Evolutionary conservation across 2,113 vertebrate genomes (phyloP).

Genomic region (Peromyscus californicus): DNA sequence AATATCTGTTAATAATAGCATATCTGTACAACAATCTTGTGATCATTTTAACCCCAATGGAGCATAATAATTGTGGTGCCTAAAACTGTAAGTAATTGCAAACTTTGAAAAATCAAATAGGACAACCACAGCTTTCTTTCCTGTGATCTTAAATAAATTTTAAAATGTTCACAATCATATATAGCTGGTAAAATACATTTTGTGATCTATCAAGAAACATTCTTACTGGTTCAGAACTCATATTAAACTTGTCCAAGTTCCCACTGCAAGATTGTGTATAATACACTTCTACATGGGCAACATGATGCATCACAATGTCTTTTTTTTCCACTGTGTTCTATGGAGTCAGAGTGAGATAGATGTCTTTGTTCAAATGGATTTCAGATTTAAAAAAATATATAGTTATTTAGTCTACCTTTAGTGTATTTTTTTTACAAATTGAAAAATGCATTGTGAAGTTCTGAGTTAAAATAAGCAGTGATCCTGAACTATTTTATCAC

Average conservation of each 20-base stretch:
- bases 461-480: neutral
- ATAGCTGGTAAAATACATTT: constrained; percentile 1
- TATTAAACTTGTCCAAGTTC: neutral
- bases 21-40: neutral
- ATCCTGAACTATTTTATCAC: neutral
- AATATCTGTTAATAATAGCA: neutral
- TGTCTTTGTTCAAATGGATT: neutral
- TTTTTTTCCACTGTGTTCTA: neutral
- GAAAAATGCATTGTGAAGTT: neutral
- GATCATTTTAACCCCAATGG: neutral
- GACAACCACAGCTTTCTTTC: neutral
- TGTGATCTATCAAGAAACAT: neutral
- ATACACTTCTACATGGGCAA: neutral
- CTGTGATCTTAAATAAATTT: neutral
- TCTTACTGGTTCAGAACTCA: neutral
- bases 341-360: neutral
- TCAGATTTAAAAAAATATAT: neutral
- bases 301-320: neutral
- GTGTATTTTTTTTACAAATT: neutral
- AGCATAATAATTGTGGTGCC: neutral
- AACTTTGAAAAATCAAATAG: neutral
- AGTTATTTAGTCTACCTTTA: neutral
- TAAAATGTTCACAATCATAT: neutral
- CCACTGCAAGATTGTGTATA: neutral
- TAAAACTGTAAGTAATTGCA: neutral